These are phyloP conservation scores for Drosophila rellima DNA, from an alignment of 2,888 invertebrate genomes.

Conservation along the genomic window DNA sequence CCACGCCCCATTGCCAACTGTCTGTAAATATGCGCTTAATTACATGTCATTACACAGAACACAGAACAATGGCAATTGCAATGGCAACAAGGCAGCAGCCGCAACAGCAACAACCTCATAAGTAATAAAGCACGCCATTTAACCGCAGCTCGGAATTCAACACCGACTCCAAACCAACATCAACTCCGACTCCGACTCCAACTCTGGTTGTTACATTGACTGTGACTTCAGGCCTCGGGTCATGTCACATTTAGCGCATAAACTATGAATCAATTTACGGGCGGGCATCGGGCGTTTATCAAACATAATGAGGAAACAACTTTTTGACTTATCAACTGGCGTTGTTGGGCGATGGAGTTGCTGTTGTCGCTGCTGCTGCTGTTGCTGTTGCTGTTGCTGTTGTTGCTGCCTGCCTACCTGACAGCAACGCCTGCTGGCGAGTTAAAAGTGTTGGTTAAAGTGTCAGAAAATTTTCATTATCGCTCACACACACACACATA, in stretches of 20 bases:
- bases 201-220: not conserved
- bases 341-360: constrained; percentile 33
- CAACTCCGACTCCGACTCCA: not conserved
- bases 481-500: constrained; percentile 57
- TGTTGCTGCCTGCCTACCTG: constrained; percentile 50
- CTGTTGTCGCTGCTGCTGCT: constrained; percentile 18
- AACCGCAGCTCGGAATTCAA: constrained; percentile 62
- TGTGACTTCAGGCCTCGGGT: constrained; percentile 43
- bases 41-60: constrained; percentile 83
- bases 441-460: constrained; percentile 79
- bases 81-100: constrained; percentile 28
- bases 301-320: constrained; percentile 80
- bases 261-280: constrained; percentile 79
- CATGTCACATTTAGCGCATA: constrained; percentile 83
- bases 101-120: constrained; percentile 66
- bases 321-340: constrained; percentile 76
- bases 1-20: constrained; percentile 70
- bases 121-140: constrained; percentile 73
- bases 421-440: constrained; percentile 69
- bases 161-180: constrained; percentile 29
- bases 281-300: constrained; percentile 75
- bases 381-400: constrained; percentile 27
- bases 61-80: constrained; percentile 38
- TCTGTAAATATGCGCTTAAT: constrained; percentile 83
- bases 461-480: constrained; percentile 82